Conservation (phyloP, 2,888 invertebrate genomes). For the Agelastica alni region DNA sequence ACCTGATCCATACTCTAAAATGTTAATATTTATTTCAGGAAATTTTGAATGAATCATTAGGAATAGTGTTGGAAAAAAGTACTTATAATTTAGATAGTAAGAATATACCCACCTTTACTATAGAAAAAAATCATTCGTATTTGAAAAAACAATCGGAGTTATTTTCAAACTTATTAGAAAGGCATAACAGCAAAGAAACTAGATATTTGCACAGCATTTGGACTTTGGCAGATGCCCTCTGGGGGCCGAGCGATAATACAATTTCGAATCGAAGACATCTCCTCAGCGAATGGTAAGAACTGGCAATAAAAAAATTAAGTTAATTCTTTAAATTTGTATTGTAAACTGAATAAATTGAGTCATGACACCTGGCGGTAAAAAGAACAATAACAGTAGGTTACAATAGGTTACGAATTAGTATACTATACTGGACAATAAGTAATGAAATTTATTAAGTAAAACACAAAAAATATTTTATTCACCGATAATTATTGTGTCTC, state of each 20-base stretch:
- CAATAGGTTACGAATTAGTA: no score
- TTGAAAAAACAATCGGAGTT: slow-evolving; percentile 41
- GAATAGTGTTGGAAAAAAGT: slow-evolving; percentile 43
- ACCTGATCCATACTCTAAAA: no score
- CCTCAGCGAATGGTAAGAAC: slow-evolving; percentile 42
- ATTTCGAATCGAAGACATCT: slow-evolving; percentile 47
- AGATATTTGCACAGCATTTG: slow-evolving; percentile 66
- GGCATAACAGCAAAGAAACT: slow-evolving; percentile 42
- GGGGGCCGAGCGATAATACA: slow-evolving; percentile 75
- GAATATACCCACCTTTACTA: slow-evolving; percentile 45
- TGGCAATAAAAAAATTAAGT: not conserved
- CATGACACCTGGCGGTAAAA: no score
- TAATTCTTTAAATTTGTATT: not conserved
- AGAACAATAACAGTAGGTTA: no score
- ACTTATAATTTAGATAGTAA: slow-evolving; percentile 31
- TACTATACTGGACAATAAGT: no score
- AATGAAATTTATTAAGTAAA: no score
- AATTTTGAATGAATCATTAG: slow-evolving; percentile 38
- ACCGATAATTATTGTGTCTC: no score
- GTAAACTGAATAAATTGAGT: no score
- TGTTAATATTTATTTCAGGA: no score
- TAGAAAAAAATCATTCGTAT: slow-evolving; percentile 37
- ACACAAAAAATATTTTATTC: no score
- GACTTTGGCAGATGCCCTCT: slow-evolving; percentile 79
- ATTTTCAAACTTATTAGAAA: slow-evolving; percentile 38